Percentiles rank a stretch among this genome's conserved stretches.
phyloP scores from a whole-genome alignment of 1,140 invertebrate species.

The Aphelenchoides avenae region DNA sequence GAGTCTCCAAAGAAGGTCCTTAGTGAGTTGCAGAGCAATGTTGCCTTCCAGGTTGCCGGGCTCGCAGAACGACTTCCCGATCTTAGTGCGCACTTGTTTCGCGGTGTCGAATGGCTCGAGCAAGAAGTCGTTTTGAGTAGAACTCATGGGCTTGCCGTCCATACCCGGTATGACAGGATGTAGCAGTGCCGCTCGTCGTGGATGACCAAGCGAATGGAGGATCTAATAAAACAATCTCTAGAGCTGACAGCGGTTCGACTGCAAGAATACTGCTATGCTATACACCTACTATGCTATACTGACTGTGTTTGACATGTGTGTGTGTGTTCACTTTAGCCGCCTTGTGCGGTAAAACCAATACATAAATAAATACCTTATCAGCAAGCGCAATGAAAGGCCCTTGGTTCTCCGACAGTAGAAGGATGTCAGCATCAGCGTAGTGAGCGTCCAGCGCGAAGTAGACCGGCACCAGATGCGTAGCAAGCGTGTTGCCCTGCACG shows the following conservation, averaged over 20 bases:
- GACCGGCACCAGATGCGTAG: constrained; percentile 72
- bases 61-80: constrained; percentile 96
- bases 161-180: constrained; percentile 63
- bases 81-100: constrained; percentile 82
- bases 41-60: constrained; percentile 91
- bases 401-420: constrained; percentile 36
- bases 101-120: constrained; percentile 89
- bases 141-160: constrained; percentile 80
- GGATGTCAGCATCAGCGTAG: constrained; percentile 64
- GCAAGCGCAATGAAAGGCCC: constrained; percentile 20
- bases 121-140: constrained; percentile 89
- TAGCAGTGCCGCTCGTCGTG: too few species aligned
- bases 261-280: too few species aligned
- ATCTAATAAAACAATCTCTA: too few species aligned
- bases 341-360: constrained; percentile 9
- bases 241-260: too few species aligned
- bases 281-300: too few species aligned
- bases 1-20: constrained; percentile 30
- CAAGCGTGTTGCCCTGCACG: constrained; percentile 96
- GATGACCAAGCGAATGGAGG: too few species aligned
- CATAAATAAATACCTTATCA: constrained; percentile 15
- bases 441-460: constrained; percentile 88
- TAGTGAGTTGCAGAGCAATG: constrained; percentile 61
- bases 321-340: too few species aligned
- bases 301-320: too few species aligned